Evolutionary conservation across 2,888 invertebrate genomes (phyloP), one percentile per base, ranked within the genome.

Genomic region (Choristoneura rosaceana): DNA sequence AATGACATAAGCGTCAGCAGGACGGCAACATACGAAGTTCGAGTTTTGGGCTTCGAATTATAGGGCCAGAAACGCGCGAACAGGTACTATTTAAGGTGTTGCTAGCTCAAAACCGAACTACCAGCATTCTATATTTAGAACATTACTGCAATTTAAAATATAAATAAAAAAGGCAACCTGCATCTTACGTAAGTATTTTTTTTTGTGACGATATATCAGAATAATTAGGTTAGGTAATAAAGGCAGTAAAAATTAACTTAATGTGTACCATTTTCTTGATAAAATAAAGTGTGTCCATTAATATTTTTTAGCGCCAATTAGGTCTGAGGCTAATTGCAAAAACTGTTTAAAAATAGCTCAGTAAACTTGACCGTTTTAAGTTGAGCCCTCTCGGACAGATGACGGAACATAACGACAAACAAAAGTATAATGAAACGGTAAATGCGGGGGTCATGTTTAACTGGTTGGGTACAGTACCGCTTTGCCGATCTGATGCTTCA

Each of bases 401-500:
- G 63, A 50, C 69, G 12, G 50, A 52, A 15, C 47, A 4, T 4
- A 73, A 50, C 59, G 68, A 69, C 43, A 73, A 45, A 41, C 63
- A 17, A 43, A 47, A 50, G 25, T 25, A n/a, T 52, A 45, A 38
- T 38, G 4, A 47, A 62, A 66, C 68, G 63, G 58, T 68, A 68
- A 50, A 67, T 0, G 10, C 60, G 41, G 65, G 81, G 43, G 81
- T 85, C 78, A 3, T 34, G 3, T 76, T 70, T 73, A 10, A 73
- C 15, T 86, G 83, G 87, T 69, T n/a, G 52, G 50, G 60, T 67
- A 64, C 67, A 75, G 71, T 78, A 81, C 81, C 79, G 79, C 81
- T 83, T 79, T 66, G 58, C 69, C 81, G 83, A 81, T 84, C 84
- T 85, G 85, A 83, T 80, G 84, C 85, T 80, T 87, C 81, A 85